Conservation (phyloP, 35 echinoderm and acorn worm genomes). For the Acanthaster planci region DNA sequence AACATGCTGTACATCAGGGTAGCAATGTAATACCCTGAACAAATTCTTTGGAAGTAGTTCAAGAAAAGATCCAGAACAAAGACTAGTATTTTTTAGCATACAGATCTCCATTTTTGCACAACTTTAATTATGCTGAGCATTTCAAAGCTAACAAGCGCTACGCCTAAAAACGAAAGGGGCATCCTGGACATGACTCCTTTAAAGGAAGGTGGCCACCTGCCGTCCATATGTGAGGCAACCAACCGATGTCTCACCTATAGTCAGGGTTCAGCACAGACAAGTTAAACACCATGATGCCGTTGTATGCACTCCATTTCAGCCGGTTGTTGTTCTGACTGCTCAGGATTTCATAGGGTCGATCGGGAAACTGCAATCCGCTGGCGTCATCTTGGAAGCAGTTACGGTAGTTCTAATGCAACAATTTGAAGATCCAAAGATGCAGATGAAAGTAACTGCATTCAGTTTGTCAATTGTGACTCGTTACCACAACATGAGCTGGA, state of each 20-base stretch:
- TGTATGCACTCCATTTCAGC: slow-evolving; percentile 45
- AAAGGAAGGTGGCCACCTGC: background rate
- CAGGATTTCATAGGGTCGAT: slow-evolving; percentile 48
- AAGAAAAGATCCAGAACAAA: no score
- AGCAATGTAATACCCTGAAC: no score
- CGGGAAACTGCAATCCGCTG: background rate
- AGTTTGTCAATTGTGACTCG: no score
- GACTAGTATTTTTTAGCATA: no score
- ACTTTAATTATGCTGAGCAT: background rate
- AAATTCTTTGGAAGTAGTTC: no score
- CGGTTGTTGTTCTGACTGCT: slow-evolving; percentile 29
- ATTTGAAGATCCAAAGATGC: background rate
- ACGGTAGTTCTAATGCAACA: slow-evolving; percentile 46
- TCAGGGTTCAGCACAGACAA: slow-evolving; percentile 53
- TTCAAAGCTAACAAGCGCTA: background rate
- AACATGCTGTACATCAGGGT: no score
- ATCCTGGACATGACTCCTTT: background rate
- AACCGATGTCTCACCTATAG: slow-evolving; percentile 47
- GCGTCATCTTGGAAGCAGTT: slow-evolving; percentile 16
- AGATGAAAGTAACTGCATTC: no score
- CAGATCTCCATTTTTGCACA: no score
- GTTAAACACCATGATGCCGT: slow-evolving; percentile 65
- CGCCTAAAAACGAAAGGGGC: background rate
- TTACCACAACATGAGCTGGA: no score
- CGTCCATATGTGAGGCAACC: background rate